A percentile compares a stretch with the other conserved stretches of the same genome.
Conservation (phyloP, 2,113 vertebrate species). For the Pachycephala philippinensis region DNA sequence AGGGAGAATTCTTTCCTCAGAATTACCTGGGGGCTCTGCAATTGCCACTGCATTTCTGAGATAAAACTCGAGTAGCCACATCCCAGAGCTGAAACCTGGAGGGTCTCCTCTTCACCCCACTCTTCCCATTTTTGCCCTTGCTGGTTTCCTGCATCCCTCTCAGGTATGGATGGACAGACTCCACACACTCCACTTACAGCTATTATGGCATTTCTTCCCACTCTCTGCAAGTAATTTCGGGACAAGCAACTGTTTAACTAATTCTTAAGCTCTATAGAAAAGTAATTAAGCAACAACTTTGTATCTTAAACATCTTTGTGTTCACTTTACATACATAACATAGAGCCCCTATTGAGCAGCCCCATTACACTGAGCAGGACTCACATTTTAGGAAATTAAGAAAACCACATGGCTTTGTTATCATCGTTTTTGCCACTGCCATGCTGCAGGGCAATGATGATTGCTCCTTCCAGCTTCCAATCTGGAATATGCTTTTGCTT, state of each 20-base stretch:
- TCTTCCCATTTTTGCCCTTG: background rate
- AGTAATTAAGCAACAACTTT: background rate
- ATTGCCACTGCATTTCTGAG: background rate
- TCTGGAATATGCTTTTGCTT: background rate
- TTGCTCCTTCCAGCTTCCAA: background rate
- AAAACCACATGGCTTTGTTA: background rate
- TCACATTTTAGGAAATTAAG: background rate
- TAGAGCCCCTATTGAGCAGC: fast-evolving
- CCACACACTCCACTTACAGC: background rate
- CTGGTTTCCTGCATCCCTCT: background rate
- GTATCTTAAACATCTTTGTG: background rate
- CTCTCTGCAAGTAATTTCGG: background rate
- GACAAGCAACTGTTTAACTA: background rate
- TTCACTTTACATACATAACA: fast-evolving
- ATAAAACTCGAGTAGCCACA: background rate
- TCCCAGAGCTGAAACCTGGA: background rate
- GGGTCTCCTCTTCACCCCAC: background rate
- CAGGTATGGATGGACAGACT: background rate
- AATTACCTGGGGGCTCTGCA: background rate
- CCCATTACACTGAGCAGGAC: background rate
- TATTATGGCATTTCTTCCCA: background rate
- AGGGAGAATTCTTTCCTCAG: background rate
- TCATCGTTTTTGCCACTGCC: background rate
- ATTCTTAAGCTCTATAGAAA: background rate
- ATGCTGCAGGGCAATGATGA: background rate